A percentile compares a stretch with the other conserved stretches of the same genome.
phyloP scores from a whole-genome alignment of 1,140 invertebrate genomes.

The Paraescarpia echinospica region DNA sequence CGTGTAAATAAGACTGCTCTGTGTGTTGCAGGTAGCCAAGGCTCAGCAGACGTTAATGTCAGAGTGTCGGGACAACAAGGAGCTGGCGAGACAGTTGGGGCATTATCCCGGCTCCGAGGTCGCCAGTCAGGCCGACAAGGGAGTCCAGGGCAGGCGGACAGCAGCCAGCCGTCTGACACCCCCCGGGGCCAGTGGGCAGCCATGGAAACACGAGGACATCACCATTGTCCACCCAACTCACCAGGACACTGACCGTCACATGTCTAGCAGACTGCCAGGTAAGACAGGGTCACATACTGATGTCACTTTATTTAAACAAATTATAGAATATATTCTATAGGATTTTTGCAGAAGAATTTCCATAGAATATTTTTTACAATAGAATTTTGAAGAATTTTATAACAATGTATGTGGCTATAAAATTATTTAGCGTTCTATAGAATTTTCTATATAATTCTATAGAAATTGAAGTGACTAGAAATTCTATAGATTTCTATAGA shows the following conservation, averaged over 20 bases:
- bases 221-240: background rate
- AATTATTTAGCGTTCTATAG: no score
- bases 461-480: no score
- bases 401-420: no score
- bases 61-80: constrained; percentile 1
- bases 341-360: no score
- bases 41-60: background rate
- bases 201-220: background rate
- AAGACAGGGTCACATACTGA: background rate
- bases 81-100: constrained; percentile 10
- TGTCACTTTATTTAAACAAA: no score
- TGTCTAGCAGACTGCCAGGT: background rate
- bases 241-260: background rate
- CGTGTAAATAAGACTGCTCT: background rate
- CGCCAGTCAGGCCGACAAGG: background rate
- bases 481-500: no score
- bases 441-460: no score
- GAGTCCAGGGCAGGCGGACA: background rate
- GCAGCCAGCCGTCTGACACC: background rate
- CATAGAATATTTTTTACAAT: no score
- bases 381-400: no score
- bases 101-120: background rate
- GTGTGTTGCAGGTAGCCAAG: constrained; percentile 6
- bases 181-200: background rate
- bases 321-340: no score